Percentiles rank a stretch among this genome's conserved stretches.
These are phyloP conservation scores for Carduelis carduelis DNA, from an alignment of 2,797 vertebrate species.

Conservation along the genomic window DNA sequence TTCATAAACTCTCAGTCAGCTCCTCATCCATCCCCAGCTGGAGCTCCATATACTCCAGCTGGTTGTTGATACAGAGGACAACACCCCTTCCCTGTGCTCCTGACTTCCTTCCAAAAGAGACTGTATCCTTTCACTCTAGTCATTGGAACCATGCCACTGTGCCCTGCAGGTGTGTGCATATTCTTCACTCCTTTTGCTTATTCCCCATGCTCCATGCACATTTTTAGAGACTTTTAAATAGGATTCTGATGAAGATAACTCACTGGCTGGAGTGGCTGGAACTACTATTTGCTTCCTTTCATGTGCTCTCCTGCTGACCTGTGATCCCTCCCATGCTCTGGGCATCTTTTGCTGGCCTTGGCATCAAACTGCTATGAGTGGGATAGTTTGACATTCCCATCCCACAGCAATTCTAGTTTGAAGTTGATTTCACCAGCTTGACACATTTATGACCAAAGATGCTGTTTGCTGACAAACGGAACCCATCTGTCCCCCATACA, in stretches of 20 bases:
- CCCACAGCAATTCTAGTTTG: neutral
- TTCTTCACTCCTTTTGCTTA: neutral
- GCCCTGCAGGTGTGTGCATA: neutral
- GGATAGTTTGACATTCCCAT: neutral
- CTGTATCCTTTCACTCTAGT: neutral
- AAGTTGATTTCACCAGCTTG: neutral
- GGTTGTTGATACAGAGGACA: rapidly evolving
- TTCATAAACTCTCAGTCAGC: neutral
- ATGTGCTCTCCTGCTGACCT: neutral
- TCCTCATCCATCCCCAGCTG: neutral
- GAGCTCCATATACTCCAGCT: neutral
- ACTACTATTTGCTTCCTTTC: neutral
- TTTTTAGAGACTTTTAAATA: neutral
- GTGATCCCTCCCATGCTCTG: neutral
- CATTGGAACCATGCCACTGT: neutral
- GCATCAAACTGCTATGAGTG: neutral
- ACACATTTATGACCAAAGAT: neutral
- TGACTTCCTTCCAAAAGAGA: neutral
- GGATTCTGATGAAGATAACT: neutral
- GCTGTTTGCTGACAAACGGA: neutral
- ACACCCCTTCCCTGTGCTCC: neutral
- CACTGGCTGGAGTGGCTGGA: neutral
- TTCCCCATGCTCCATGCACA: neutral
- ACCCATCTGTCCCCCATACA: neutral
- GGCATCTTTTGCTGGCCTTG: neutral